Conservation (phyloP, 2,888 invertebrate genomes). For the Cantharis rufa region DNA sequence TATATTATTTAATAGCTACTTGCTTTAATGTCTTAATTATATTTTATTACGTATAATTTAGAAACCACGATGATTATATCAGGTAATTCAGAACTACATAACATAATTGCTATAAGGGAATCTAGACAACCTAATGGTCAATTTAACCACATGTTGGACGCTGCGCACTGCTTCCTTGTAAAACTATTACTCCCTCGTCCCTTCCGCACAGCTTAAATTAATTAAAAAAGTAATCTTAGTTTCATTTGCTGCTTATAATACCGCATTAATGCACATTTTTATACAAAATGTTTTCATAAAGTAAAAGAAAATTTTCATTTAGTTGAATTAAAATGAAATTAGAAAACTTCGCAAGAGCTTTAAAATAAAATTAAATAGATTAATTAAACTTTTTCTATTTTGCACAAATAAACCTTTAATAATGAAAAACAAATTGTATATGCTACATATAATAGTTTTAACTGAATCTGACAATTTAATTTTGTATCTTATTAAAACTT, state of each 20-base stretch:
- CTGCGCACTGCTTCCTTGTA: background rate
- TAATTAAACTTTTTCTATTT: no score
- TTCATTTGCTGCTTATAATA: background rate
- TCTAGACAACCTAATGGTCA: background rate
- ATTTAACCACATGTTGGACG: background rate
- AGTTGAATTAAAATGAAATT: background rate
- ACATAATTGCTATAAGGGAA: background rate
- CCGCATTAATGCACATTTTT: background rate
- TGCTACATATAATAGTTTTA: background rate
- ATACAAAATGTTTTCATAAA: background rate
- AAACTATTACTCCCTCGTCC: background rate
- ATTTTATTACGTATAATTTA: background rate
- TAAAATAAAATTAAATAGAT: background rate
- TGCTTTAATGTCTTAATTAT: background rate
- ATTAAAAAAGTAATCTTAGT: background rate
- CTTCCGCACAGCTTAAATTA: background rate
- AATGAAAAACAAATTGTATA: background rate
- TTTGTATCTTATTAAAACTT: background rate
- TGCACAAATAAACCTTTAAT: background rate
- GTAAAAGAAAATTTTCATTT: background rate
- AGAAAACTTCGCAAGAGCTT: background rate
- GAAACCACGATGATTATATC: background rate
- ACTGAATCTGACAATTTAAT: background rate
- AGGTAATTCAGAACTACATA: background rate
- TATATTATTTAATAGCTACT: background rate